A percentile compares a stretch with the other conserved stretches of the same genome.
Evolutionary conservation across 1,140 invertebrate genomes (phyloP).

Genomic region (Aphis craccivora): DNA sequence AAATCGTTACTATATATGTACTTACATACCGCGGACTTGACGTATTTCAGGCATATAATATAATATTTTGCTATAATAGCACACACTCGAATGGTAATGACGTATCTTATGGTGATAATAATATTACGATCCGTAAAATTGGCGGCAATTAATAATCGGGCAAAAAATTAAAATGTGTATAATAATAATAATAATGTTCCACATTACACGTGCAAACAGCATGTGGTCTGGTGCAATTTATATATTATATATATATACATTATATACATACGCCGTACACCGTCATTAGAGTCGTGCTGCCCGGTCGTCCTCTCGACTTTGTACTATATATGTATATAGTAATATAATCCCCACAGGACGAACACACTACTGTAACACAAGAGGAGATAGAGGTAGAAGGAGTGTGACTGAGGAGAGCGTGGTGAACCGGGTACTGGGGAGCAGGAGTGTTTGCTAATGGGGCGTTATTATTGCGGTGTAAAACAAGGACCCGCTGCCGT

Average conservation of each 20-base stretch:
- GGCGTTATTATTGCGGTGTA: constrained; percentile 34
- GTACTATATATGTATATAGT: background rate
- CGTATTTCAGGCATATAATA: background rate
- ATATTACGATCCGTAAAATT: background rate
- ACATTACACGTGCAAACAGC: constrained; percentile 9
- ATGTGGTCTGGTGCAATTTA: background rate
- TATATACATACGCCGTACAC: background rate
- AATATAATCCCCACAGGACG: background rate
- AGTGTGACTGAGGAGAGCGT: too few relatives aligned
- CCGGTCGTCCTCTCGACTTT: background rate
- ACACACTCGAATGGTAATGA: background rate
- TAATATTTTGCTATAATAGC: background rate
- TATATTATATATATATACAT: background rate
- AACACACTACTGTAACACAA: background rate
- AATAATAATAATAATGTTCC: background rate
- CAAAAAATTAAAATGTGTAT: background rate
- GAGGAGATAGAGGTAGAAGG: background rate
- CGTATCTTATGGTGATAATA: background rate
- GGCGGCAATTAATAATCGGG: background rate
- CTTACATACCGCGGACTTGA: background rate
- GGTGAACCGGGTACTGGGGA: too few relatives aligned
- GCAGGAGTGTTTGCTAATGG: constrained; percentile 26
- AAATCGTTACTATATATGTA: background rate
- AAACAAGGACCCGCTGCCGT: constrained; percentile 5
- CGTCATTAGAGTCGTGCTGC: background rate